Conservation (phyloP, 2,113 vertebrate species). For the Sarotherodon lohbergeri region DNA sequence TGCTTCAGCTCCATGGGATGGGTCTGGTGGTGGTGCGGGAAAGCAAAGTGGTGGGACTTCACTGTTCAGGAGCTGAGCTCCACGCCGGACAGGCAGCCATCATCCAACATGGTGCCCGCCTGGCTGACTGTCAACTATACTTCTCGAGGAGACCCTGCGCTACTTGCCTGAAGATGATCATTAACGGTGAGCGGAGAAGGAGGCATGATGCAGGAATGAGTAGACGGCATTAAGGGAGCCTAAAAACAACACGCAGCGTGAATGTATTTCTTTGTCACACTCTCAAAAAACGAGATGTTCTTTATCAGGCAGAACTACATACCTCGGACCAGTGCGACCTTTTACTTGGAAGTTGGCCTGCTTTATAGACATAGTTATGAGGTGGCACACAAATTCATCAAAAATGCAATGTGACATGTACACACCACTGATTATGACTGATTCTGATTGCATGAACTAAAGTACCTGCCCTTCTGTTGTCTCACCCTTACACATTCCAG, state of each 20-base stretch:
- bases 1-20: conserved; percentile 73
- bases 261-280: background rate
- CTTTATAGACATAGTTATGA: background rate
- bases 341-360: background rate
- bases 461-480: too few species aligned
- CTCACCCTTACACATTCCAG: background rate
- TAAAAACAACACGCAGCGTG: background rate
- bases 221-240: background rate
- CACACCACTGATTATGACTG: accelerated
- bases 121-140: conserved; percentile 87
- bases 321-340: background rate
- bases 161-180: conserved; percentile 94
- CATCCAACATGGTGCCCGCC: conserved; percentile 80
- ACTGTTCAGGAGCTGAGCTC: conserved; percentile 85
- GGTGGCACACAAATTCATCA: background rate
- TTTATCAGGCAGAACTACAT: background rate
- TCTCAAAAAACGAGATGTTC: background rate
- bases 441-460: background rate
- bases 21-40: conserved; percentile 90
- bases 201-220: background rate
- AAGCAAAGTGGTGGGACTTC: conserved; percentile 84
- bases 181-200: conserved; percentile 80
- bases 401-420: background rate
- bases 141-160: conserved; percentile 95
- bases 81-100: conserved; percentile 94